phyloP scores from a whole-genome alignment of 2,888 invertebrate species.

The Pomacea canaliculata region DNA sequence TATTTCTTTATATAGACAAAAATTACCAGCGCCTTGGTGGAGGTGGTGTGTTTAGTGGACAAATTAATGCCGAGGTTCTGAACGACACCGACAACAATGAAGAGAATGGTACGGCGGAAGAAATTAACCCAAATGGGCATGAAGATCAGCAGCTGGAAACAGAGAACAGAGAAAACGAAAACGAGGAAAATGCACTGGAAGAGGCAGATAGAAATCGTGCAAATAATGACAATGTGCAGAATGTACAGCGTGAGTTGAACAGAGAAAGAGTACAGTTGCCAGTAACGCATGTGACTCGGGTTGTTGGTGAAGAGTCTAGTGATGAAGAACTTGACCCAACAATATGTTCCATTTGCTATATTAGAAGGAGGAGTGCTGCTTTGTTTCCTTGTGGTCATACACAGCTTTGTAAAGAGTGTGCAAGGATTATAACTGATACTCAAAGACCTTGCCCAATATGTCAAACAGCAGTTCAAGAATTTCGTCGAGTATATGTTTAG shows the following conservation, averaged over 20 bases:
- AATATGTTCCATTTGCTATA: slow-evolving; percentile 26
- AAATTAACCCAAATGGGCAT: slow-evolving; percentile 23
- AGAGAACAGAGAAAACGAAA: slow-evolving; percentile 44
- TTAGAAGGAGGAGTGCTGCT: slow-evolving; percentile 23
- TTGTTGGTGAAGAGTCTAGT: slow-evolving; percentile 13
- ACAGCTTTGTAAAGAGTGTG: slow-evolving; percentile 29
- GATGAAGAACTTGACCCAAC: slow-evolving; percentile 24
- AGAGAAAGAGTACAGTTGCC: slow-evolving; percentile 4
- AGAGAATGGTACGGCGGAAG: slow-evolving; percentile 18
- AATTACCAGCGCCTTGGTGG: slow-evolving; percentile 20
- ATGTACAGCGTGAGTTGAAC: slow-evolving; percentile 29
- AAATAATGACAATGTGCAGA: slow-evolving; percentile 33
- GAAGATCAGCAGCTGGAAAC: slow-evolving; percentile 31
- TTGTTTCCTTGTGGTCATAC: slow-evolving; percentile 33
- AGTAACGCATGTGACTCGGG: background rate
- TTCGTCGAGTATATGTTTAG: slow-evolving; percentile 16
- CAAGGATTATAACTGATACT: slow-evolving; percentile 16
- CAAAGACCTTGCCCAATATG: slow-evolving; percentile 23
- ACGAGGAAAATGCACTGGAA: slow-evolving; percentile 40
- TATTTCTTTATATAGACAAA: slow-evolving; percentile 34
- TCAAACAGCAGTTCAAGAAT: slow-evolving; percentile 21
- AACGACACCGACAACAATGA: background rate
- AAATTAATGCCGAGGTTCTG: background rate
- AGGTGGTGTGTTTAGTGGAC: background rate
- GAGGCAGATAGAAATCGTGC: slow-evolving; percentile 40